Evolutionary conservation across 1,140 invertebrate species (phyloP), one percentile per base, ranked within the genome.

Genomic region (Agrypnia vestita): DNA sequence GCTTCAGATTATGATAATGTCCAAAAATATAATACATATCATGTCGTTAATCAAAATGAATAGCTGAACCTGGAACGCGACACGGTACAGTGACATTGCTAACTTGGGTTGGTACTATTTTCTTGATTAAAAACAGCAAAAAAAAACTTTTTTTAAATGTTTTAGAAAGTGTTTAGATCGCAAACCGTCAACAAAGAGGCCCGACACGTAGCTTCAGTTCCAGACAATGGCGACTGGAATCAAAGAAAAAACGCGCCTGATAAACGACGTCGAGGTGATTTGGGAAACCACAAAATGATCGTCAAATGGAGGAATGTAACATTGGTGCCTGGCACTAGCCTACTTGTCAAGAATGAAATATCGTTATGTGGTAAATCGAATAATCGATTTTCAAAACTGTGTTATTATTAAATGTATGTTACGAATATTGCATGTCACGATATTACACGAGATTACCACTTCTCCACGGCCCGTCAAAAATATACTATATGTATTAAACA

Each of bases 281-380:
- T 75, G 35, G 25, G 62, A 76, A 19, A 10, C 59, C 25, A 47
- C 25, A 35, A 35, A 35, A 35, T 35, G 25, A 64, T 62, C 13
- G 15, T 47, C 13, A 44, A 76, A 64, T 59, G 53, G 44, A 46
- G 51, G 51, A 55, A 43, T 72, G 25, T 15, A 8, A 61, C 71
- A 59, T 77, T 72, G 49, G 76, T 78, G 53, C 76, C 76, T 51
- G 76, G 76, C 64, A 78, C 64, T 19, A 35, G 10, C 44, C 78
- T 55, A 76, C 21, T 61, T 35, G 17, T 62, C 7, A 15, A 35
- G 25, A 35, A 35, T 51, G 11, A 13, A 51, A 51, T 51, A 51
- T 13, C 49, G 49, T 51, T 51, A 35, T 35, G 49, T 51, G 11
- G n/a, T 51, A 9, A 51, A 12, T 15, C 49, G 49, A 51, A 35